Evolutionary conservation across 2,888 invertebrate species (phyloP).

Genomic region (Ichneumoninae sp.): DNA sequence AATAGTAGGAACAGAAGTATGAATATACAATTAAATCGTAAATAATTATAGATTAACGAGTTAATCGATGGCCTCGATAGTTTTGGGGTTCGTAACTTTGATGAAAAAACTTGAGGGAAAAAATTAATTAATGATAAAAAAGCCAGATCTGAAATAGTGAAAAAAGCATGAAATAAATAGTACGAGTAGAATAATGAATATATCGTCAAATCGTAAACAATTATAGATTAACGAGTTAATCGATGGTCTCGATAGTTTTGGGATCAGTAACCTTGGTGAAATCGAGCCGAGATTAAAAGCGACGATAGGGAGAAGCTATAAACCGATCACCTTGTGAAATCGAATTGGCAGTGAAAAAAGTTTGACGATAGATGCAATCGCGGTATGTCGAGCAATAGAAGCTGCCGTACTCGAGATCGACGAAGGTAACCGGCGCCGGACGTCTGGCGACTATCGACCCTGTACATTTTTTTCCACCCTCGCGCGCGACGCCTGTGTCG

Average conservation of each 20-base stretch:
- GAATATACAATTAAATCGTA: not conserved
- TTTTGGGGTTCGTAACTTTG: conserved; percentile 55
- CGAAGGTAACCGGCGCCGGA: conserved; percentile 43
- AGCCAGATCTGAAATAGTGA: too few relatives aligned
- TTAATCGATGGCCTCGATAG: conserved; percentile 41
- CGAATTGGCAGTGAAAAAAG: conserved; percentile 41
- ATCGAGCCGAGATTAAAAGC: conserved; percentile 12
- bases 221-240: conserved; percentile 34
- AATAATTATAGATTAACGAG: conserved; percentile 29
- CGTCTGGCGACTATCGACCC: conserved; percentile 63
- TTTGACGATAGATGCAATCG: conserved; percentile 25
- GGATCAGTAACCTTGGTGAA: conserved; percentile 49
- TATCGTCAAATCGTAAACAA: conserved; percentile 9
- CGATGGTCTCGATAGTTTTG: conserved; percentile 45
- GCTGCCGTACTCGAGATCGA: conserved; percentile 23
- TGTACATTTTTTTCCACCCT: conserved; percentile 49
- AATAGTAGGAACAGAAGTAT: not conserved
- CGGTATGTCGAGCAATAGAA: conserved; percentile 12
- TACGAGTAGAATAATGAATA: not conserved
- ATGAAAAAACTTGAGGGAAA: too few relatives aligned
- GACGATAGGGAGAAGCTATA: conserved; percentile 23
- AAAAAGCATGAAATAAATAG: too few relatives aligned
- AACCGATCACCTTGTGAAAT: conserved; percentile 41
- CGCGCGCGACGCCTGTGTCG: conserved; percentile 42
- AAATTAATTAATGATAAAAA: too few relatives aligned